Conservation (phyloP, 2,113 vertebrate species). For the Ictalurus furcatus region DNA sequence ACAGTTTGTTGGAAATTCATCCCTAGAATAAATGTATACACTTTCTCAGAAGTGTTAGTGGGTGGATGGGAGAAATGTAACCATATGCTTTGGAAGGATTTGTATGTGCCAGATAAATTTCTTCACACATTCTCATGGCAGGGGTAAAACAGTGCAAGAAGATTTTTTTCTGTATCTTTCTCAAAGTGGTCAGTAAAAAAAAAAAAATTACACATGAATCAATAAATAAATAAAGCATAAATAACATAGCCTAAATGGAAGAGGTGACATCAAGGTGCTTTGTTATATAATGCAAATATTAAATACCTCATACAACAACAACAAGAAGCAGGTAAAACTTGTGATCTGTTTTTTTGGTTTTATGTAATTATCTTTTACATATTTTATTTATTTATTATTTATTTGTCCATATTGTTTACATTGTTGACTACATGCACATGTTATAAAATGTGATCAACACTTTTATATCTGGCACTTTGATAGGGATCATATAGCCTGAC, state of each 20-base stretch:
- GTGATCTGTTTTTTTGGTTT: neutral
- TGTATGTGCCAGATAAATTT: neutral
- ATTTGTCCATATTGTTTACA: neutral
- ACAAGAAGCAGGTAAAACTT: neutral
- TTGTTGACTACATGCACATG: neutral
- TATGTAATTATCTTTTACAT: neutral
- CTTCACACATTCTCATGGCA: neutral
- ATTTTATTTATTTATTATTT: neutral
- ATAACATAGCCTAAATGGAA: neutral
- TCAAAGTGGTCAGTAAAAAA: neutral
- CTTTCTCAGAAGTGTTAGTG: neutral
- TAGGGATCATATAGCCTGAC: neutral
- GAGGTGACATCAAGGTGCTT: neutral
- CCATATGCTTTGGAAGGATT: neutral
- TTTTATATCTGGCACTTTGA: neutral
- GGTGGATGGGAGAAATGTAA: neutral
- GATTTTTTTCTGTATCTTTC: neutral
- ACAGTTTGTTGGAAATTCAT: neutral
- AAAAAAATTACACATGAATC: neutral
- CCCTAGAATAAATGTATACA: neutral
- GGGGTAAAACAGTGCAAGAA: neutral
- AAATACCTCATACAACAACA: neutral
- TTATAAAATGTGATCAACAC: neutral
- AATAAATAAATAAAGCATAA: neutral
- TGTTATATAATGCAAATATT: neutral